Evolutionary conservation across 2,113 vertebrate species (phyloP).

Genomic region (Heteronetta atricapilla): DNA sequence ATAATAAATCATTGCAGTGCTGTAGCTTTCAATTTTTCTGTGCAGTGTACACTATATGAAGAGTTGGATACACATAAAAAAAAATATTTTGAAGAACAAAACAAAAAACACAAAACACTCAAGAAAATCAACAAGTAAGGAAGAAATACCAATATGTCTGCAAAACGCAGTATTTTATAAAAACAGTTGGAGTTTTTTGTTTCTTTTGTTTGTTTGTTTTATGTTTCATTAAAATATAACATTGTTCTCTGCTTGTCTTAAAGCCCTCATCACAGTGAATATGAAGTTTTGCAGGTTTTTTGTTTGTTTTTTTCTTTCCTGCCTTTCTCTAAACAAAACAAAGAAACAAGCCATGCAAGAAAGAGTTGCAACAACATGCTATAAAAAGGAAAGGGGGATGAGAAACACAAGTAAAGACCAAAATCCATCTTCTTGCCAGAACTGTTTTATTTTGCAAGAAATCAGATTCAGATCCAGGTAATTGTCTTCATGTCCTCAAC

Average conservation of each 20-base stretch:
- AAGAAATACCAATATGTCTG: neutral
- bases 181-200: neutral
- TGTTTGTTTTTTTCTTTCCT: neutral
- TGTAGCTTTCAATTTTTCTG: neutral
- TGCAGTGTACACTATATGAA: neutral
- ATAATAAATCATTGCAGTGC: neutral
- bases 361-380: neutral
- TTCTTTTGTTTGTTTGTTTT: neutral
- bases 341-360: neutral
- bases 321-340: neutral
- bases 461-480: neutral
- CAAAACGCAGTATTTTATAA: neutral
- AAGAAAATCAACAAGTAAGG: neutral
- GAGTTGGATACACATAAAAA: rapidly evolving
- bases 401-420: neutral
- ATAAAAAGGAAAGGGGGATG: rapidly evolving
- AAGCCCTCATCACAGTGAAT: neutral
- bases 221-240: neutral
- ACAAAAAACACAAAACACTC: neutral
- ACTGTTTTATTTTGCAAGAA: neutral
- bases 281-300: rapidly evolving
- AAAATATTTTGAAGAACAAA: neutral
- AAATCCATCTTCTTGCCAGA: neutral
- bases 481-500: neutral
- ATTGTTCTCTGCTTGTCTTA: neutral